Base-by-base conservation (phyloP, 2,797 vertebrate genomes). In the Petrocephalus schoutedeni region DNA sequence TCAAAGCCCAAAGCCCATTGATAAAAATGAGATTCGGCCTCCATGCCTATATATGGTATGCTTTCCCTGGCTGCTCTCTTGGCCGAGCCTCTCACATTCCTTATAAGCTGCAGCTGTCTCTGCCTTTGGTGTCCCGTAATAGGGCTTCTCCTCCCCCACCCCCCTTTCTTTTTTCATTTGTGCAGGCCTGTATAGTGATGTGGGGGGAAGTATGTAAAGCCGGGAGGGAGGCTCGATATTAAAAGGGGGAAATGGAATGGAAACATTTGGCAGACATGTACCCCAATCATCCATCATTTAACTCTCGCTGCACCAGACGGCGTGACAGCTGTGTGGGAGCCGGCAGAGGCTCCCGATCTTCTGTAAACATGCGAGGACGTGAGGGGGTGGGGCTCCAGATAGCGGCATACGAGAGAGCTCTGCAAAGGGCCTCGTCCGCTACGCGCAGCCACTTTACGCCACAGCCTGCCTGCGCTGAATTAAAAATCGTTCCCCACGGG, bases 81-180 rank as follows among this genome's bases (percentile, higher is more conserved):
- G 97, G 97, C 97, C 94, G 94, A 96, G 96, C 97, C 95, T 93
- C 97, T 97, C 92, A 92, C 98, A 99, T 99, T 99, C 98, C 97
- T 98, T 98, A 97, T 97, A 96, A 96, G 96, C 97, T 97, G 97
- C 98, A 99, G 98, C 98, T 98, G 98, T 98, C 95, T 96, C 94
- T 87, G 86, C 16, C 64, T 71, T 71, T 94, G 92, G 94, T 95
- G 94, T 92, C 92, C 91, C 94, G 93, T 93, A 94, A 82, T 51
- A 82, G 94, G 93, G 85, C 57, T 86, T 58, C 80, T 89, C 86
- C 85, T 61, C 90, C 89, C 88, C 84, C 64, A 57, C 49, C 23
- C 58, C 87, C 67, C 87, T 92, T 71, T 82, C 19, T 80, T 51
- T 80, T 82, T 53, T 92, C 91, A 91, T 94, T 92, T 92, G 89